Conservation (phyloP, 2,113 vertebrate species). For the Sander lucioperca region DNA sequence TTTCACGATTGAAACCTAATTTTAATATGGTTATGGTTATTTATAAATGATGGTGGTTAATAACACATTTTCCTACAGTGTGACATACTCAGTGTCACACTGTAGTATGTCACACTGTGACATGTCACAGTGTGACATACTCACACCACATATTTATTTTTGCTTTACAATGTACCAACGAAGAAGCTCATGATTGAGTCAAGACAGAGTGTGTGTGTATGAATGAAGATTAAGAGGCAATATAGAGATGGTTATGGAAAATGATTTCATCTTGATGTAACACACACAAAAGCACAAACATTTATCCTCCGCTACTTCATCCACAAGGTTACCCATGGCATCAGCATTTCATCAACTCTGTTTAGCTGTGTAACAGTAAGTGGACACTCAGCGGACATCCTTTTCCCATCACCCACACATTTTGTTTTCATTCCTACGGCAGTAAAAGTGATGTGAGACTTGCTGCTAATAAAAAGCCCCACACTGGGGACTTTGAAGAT, state of each 20-base stretch:
- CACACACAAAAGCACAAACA: background rate
- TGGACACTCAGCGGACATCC: slow-evolving; percentile 16
- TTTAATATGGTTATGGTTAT: no score
- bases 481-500: slow-evolving; percentile 26
- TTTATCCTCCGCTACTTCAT: slow-evolving; percentile 9
- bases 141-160: no score
- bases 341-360: slow-evolving; percentile 20
- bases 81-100: no score
- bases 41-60: no score
- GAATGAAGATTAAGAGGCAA: background rate
- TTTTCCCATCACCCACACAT: slow-evolving; percentile 21
- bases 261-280: background rate
- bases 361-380: slow-evolving; percentile 20
- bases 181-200: background rate
- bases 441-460: slow-evolving; percentile 24
- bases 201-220: background rate
- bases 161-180: background rate
- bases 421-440: slow-evolving; percentile 29
- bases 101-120: no score
- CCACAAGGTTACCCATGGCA: background rate
- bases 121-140: no score
- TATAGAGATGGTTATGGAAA: background rate
- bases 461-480: slow-evolving; percentile 4
- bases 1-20: no score
- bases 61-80: no score